Conservation (phyloP, 2,113 vertebrate species). For the Pitta sordida region DNA sequence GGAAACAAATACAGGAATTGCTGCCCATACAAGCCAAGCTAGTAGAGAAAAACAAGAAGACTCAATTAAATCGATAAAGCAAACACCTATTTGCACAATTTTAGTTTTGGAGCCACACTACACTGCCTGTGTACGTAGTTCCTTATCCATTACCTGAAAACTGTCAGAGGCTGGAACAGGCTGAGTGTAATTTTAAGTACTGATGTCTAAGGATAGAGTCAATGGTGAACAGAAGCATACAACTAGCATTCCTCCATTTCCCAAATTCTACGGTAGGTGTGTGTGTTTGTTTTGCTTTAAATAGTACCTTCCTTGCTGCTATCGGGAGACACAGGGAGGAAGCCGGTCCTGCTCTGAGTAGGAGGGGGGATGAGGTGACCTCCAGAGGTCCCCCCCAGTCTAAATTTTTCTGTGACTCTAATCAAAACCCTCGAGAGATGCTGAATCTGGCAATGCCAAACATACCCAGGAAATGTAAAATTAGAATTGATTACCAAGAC, state of each 20-base stretch:
- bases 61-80: background rate
- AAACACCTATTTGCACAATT: background rate
- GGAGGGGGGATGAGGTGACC: background rate
- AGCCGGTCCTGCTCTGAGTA: background rate
- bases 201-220: background rate
- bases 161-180: background rate
- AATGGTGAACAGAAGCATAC: background rate
- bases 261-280: background rate
- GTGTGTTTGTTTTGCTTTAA: background rate
- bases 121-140: background rate
- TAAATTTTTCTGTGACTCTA: conserved; percentile 5
- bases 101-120: background rate
- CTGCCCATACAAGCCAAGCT: background rate
- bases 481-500: conserved; percentile 54
- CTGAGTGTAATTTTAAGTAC: background rate
- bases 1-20: background rate
- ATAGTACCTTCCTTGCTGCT: background rate
- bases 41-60: background rate
- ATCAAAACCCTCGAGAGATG: conserved; percentile 43
- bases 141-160: background rate
- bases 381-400: background rate
- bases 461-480: conserved; percentile 57
- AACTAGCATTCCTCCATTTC: background rate
- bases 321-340: background rate
- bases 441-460: conserved; percentile 21